Percentiles rank a stretch among this genome's conserved stretches.
Evolutionary conservation across 2,797 vertebrate genomes (phyloP).

Genomic region (Melopsittacus undulatus): DNA sequence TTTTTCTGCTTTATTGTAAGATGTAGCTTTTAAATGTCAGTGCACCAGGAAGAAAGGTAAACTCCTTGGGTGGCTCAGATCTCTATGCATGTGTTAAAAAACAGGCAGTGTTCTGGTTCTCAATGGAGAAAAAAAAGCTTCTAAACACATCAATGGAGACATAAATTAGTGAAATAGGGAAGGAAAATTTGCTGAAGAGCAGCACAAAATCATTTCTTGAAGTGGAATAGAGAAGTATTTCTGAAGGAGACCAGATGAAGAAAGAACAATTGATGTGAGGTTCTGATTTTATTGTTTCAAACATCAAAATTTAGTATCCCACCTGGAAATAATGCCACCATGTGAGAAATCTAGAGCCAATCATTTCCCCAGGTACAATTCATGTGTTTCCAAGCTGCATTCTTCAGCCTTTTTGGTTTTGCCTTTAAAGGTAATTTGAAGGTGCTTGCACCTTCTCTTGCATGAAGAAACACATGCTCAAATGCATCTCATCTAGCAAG

Average conservation of each 20-base stretch:
- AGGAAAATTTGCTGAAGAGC: conserved; percentile 6
- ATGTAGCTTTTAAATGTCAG: conserved; percentile 62
- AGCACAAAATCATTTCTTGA: neutral
- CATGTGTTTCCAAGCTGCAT: neutral
- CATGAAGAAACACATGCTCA: neutral
- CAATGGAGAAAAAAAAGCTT: conserved; percentile 23
- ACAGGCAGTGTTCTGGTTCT: neutral
- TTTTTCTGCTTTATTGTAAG: conserved; percentile 46
- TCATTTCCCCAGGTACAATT: neutral
- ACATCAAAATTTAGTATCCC: neutral
- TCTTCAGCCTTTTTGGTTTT: neutral
- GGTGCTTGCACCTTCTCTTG: neutral
- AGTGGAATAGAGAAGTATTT: neutral
- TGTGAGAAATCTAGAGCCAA: neutral
- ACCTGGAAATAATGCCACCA: neutral
- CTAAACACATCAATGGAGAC: neutral
- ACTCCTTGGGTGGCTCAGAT: conserved; percentile 41
- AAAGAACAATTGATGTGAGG: neutral
- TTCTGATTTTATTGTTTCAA: neutral
- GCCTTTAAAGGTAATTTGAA: neutral
- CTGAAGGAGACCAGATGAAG: neutral
- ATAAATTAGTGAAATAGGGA: neutral
- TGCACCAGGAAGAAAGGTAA: conserved; percentile 47
- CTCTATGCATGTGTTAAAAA: conserved; percentile 8
- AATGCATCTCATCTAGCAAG: neutral